phyloP scores from a whole-genome alignment of 1,140 invertebrate species.

The Aleiodes sp. region DNA sequence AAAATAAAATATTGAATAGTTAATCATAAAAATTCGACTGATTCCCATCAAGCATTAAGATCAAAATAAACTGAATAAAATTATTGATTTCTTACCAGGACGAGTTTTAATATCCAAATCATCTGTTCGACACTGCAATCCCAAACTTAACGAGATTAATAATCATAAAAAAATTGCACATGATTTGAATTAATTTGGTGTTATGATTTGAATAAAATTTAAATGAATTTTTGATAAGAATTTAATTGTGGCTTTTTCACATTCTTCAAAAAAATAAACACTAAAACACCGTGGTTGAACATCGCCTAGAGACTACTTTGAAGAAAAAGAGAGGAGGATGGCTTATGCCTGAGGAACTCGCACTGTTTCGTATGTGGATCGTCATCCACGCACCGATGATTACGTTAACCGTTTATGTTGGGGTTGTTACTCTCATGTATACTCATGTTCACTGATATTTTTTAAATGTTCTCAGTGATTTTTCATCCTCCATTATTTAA shows the following conservation, averaged over 20 bases:
- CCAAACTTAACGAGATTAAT: conserved; percentile 1
- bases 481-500: no score
- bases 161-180: background rate
- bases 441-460: conserved; percentile 17
- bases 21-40: background rate
- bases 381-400: conserved; percentile 60
- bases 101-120: conserved; percentile 63
- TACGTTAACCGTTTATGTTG: conserved; percentile 56
- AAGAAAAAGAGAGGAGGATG: conserved; percentile 33
- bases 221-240: no score
- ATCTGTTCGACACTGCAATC: conserved; percentile 44
- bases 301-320: conserved; percentile 28
- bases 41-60: no score
- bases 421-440: conserved; percentile 42
- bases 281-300: conserved; percentile 6
- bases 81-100: conserved; percentile 52
- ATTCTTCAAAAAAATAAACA: conserved; percentile 6
- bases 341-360: conserved; percentile 58
- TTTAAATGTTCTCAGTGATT: background rate
- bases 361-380: conserved; percentile 68
- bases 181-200: conserved; percentile 20
- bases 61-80: background rate
- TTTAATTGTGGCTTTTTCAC: no score
- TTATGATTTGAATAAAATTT: no score
- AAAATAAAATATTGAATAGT: background rate